Evolutionary conservation across 2,888 invertebrate genomes (phyloP).

Genomic region (Cryptosula pallasiana): DNA sequence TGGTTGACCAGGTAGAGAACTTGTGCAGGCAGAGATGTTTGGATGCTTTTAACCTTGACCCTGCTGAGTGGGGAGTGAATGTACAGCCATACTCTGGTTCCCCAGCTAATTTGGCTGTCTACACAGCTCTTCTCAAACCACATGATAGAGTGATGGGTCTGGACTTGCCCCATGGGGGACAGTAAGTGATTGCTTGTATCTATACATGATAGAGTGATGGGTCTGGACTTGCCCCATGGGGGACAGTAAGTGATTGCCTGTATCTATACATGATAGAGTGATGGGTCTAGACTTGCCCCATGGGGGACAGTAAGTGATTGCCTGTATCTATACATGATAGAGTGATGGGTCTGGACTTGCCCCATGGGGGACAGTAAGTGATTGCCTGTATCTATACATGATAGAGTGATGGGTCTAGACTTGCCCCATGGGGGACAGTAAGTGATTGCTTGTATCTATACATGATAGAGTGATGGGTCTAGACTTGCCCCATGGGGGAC

Average conservation of each 20-base stretch:
- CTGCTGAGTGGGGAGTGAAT: constrained; percentile 73
- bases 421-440: constrained; percentile 91
- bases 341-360: constrained; percentile 89
- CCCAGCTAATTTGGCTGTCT: constrained; percentile 97
- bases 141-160: constrained; percentile 92
- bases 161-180: constrained; percentile 94
- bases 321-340: too few relatives aligned
- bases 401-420: constrained; percentile 89
- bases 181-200: too few relatives aligned
- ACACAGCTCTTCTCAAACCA: constrained; percentile 75
- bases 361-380: constrained; percentile 83
- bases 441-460: too few relatives aligned
- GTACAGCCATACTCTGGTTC: constrained; percentile 88
- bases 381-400: too few relatives aligned
- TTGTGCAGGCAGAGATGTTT: constrained; percentile 82
- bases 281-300: constrained; percentile 93
- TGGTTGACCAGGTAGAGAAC: constrained; percentile 86
- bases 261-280: constrained; percentile 87
- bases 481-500: constrained; percentile 94
- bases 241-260: constrained; percentile 74
- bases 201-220: constrained; percentile 94
- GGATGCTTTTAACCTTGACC: constrained; percentile 72
- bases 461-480: constrained; percentile 92
- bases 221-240: constrained; percentile 87
- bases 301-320: constrained; percentile 77